These are phyloP conservation scores for Lasioglossum marginatum DNA, from an alignment of 2,888 invertebrate genomes.

Conservation along the genomic window DNA sequence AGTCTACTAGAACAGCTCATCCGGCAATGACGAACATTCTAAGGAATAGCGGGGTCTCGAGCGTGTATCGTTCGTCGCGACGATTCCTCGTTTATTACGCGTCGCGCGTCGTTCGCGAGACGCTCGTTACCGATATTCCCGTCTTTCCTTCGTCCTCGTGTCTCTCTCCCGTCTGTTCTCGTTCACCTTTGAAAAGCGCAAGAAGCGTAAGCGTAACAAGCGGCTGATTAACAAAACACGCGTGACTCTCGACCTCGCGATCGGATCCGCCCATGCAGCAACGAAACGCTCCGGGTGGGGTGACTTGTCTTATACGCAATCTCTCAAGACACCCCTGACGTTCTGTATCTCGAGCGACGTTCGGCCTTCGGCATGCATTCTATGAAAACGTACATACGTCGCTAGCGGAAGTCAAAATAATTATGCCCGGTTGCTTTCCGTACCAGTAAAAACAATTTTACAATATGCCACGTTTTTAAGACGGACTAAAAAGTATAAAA, in stretches of 20 bases:
- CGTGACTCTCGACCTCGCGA: background rate
- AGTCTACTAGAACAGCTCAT: slow-evolving; percentile 45
- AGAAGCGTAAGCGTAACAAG: background rate
- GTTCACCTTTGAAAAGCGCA: background rate
- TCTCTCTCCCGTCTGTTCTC: background rate
- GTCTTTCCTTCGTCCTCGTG: background rate
- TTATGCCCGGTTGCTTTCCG: too few species aligned
- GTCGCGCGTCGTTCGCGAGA: background rate
- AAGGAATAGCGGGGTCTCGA: slow-evolving; percentile 51
- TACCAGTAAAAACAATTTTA: background rate
- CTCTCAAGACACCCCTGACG: slow-evolving; percentile 74
- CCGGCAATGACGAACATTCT: slow-evolving; percentile 59
- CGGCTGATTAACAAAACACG: background rate
- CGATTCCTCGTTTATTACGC: slow-evolving; percentile 27
- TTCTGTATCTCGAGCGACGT: background rate
- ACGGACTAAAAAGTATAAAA: too few species aligned
- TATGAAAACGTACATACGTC: background rate
- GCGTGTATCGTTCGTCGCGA: slow-evolving; percentile 47
- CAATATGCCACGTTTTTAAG: too few species aligned
- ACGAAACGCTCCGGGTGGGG: slow-evolving; percentile 25
- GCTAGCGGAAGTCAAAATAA: background rate
- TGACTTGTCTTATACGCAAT: slow-evolving; percentile 76
- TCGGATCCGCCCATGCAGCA: background rate
- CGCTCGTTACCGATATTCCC: background rate
- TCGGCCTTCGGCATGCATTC: background rate